Evolutionary conservation across 2,113 vertebrate genomes (phyloP).

Genomic region (Bucco capensis): DNA sequence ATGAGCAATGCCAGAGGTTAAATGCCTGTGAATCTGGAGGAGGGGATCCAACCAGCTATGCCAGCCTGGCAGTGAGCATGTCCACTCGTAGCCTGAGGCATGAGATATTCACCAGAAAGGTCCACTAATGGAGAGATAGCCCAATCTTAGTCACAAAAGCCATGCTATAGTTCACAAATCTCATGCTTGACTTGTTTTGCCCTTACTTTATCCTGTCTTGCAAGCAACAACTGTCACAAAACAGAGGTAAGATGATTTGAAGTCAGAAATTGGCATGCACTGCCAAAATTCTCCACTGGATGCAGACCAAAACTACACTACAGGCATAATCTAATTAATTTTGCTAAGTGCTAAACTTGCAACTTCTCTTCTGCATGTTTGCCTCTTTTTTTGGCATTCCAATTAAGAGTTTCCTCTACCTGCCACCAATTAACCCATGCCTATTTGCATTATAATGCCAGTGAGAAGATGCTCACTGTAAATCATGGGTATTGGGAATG

Average conservation of each 20-base stretch:
- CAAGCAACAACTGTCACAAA: not conserved
- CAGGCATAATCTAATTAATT: not conserved
- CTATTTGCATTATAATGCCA: not conserved
- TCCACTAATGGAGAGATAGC: not conserved
- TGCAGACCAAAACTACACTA: not conserved
- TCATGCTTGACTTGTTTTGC: not conserved
- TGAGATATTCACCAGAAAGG: not conserved
- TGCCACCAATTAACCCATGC: not conserved
- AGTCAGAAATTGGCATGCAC: not conserved
- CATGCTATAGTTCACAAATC: not conserved
- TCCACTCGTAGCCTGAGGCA: not conserved
- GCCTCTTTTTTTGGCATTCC: not conserved
- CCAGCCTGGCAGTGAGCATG: not conserved
- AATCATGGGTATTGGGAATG: not conserved
- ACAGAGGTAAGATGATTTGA: not conserved
- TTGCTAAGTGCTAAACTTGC: not conserved
- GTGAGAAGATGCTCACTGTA: not conserved
- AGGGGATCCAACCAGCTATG: not conserved
- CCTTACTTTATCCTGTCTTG: not conserved
- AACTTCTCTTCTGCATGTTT: not conserved
- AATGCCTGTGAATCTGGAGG: not conserved
- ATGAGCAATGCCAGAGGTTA: not conserved
- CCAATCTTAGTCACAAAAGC: not conserved
- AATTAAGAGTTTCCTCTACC: not conserved
- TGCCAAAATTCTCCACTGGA: not conserved